Base-by-base conservation (phyloP, 2,797 vertebrate species). In the Jordanella pulchra region DNA sequence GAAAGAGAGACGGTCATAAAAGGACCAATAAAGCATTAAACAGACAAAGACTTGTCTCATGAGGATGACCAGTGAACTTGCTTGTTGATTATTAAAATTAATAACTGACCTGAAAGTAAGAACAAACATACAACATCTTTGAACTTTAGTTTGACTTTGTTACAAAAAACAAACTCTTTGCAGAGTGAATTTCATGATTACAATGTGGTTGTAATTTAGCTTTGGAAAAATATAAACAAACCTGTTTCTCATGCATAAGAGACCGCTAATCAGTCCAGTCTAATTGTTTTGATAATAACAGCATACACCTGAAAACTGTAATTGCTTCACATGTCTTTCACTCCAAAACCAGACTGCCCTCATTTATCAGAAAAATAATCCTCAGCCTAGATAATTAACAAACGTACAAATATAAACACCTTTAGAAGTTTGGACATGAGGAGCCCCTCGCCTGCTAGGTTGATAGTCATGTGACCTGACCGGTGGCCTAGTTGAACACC, bases 381-480 rank as follows among this genome's bases (percentile, higher is more conserved):
- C 69, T 65, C 79, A 23, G 75, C 89, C 80, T 12, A 79, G 84
- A 84, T 92, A 92, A 92, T 92, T 90, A 93, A 88, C 88, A 92
- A 84, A 91, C 82, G 21, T 89, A 90, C 84, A 88, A 89, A 92
- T 89, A 90, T 85, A 91, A 92, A 92, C 91, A 93, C 90, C 92
- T 86, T 92, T 70, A 92, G 90, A 91, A 92, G 89, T 90, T 91
- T 56, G 69, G 83, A 77, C 84, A 85, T 23, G 75, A 88, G 80
- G 86, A 82, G 87, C 85, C 51, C 84, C 89, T 87, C 71, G 79
- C 81, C 80, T 91, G 79, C 87, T 83, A 80, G 83, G 86, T 88
- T 87, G 75, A 88, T 82, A 89, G 90, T 92, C 92, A 93, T 92
- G 91, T 93, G 92, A 93, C 90, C 90, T 93, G 91, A 90, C 90